Conservation (phyloP, 2,797 vertebrate genomes). For the Micrastur ruficollis region DNA sequence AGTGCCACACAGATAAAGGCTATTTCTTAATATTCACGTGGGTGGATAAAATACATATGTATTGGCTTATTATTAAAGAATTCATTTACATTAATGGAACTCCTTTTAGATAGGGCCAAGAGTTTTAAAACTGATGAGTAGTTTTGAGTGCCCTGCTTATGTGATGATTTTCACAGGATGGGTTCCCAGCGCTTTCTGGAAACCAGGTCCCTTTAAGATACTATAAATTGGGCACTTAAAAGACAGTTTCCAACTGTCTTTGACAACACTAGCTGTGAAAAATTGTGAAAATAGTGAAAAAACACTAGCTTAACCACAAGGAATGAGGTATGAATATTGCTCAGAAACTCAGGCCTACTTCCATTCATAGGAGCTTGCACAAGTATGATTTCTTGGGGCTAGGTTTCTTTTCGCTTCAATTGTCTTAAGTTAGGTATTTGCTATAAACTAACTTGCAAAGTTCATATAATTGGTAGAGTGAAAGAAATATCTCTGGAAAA, state of each 20-base stretch:
- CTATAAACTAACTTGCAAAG: neutral
- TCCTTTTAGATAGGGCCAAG: neutral
- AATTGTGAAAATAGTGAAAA: neutral
- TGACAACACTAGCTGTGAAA: neutral
- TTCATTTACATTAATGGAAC: neutral
- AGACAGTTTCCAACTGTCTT: neutral
- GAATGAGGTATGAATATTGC: neutral
- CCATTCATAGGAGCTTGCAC: neutral
- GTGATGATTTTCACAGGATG: neutral
- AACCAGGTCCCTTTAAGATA: neutral
- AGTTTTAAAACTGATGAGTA: neutral
- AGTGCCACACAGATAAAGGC: neutral
- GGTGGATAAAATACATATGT: neutral
- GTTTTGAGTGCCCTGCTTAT: neutral
- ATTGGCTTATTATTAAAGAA: neutral
- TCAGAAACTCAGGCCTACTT: neutral
- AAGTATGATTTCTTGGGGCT: neutral
- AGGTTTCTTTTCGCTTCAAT: neutral
- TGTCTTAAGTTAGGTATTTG: neutral
- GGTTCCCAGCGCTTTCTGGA: neutral
- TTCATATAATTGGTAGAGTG: neutral
- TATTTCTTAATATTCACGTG: neutral
- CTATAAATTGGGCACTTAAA: neutral
- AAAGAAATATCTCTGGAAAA: constrained; percentile 2
- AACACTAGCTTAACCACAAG: neutral